Percentiles rank a stretch among this genome's conserved stretches.
These are phyloP conservation scores for Phyllotreta striolata DNA, from an alignment of 2,888 invertebrate species.

Conservation along the genomic window DNA sequence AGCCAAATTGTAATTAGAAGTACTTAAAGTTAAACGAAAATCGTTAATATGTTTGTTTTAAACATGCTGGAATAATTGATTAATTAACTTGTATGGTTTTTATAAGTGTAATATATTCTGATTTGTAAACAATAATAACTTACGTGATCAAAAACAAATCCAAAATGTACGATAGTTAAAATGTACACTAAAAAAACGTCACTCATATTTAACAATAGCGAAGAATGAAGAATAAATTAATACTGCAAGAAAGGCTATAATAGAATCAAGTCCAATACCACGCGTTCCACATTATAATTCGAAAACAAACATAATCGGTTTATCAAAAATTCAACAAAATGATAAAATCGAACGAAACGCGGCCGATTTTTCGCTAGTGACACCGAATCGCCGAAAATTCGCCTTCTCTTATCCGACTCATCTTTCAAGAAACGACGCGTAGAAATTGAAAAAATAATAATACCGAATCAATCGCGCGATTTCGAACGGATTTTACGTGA, in stretches of 20 bases:
- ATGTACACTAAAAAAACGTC: slow-evolving; percentile 38
- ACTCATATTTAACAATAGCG: slow-evolving; percentile 35
- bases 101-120: not conserved
- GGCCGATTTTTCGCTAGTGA: slow-evolving; percentile 1
- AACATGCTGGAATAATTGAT: not conserved
- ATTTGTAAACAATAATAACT: slow-evolving; percentile 23
- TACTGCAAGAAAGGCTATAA: not conserved
- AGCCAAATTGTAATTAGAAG: not conserved
- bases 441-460: too few species aligned
- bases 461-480: not conserved
- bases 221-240: slow-evolving; percentile 6
- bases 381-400: not conserved
- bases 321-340: slow-evolving; percentile 14
- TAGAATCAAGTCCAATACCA: not conserved
- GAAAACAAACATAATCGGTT: slow-evolving; percentile 10
- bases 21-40: slow-evolving; percentile 3
- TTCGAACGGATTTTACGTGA: not conserved
- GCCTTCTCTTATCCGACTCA: not conserved
- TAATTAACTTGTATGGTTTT: too few species aligned
- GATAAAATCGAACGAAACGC: slow-evolving; percentile 7
- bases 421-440: not conserved
- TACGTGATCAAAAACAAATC: slow-evolving; percentile 39
- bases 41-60: slow-evolving; percentile 4
- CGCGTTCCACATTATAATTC: slow-evolving; percentile 13
- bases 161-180: slow-evolving; percentile 35